Evolutionary conservation across 2,113 vertebrate species (phyloP), one percentile per base, ranked within the genome.

Genomic region (Nibea coibor): DNA sequence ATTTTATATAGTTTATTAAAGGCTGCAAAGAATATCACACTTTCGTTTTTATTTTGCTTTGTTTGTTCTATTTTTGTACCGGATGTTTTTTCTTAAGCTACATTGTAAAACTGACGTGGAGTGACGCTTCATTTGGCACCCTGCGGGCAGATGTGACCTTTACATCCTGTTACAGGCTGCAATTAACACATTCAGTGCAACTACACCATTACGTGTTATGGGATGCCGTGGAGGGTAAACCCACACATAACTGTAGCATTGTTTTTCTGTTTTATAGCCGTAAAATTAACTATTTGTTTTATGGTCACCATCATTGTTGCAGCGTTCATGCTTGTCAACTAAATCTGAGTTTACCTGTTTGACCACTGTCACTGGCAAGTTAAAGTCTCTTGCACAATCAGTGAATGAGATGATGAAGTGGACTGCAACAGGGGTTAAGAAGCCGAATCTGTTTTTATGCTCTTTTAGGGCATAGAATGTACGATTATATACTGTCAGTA

Each of bases 111-210:
- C 12, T 56, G 82, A 79, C 56, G 43, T 47, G 65, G 28, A 42
- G 48, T 51, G 81, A 89, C 85, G 85, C 69, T 66, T 70, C 76
- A 77, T 70, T 78, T 71, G 76, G 26, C 84, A 69, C 81, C 93
- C 91, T 74, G 83, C 45, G 68, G 93, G 73, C 90, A 91, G 88
- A 92, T 91, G 85, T 93, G 91, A 94, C 91, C 91, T 92, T 91
- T 89, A 83, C 84, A 85, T 93, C 92, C 90, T 80, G 87, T 87
- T 90, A 78, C 85, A 83, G 76, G 47, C 84, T 78, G 83, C 79
- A 91, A 92, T 93, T 91, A 89, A 90, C 86, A 87, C 82, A 31
- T 78, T 64, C 61, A 75, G 80, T 72, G 51, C 71, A 57, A 61
- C 72, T 31, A 9, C 7, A 47, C 43, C 54, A 61, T 24, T 20